Evolutionary conservation across 2,888 invertebrate species (phyloP), one percentile per base, ranked within the genome.

Genomic region (Polietes domitor): DNA sequence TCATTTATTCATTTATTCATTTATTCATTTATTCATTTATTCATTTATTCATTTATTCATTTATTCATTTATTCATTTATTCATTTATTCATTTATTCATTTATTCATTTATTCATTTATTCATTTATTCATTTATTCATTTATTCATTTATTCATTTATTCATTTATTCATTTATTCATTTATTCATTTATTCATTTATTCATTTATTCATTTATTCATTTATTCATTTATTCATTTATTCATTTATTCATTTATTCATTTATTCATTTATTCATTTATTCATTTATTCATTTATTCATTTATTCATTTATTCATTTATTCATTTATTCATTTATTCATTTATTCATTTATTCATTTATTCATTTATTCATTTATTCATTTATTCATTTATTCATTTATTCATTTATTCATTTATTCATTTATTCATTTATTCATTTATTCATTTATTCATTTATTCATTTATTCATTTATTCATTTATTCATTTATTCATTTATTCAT

Each of bases 281-380:
- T 32, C 7, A 32, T 32, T 32, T 7, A 32, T 32, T 32, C 7
- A 32, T 50, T 50, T 17, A 50, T 17, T 50, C 50, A 50, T 50
- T 50, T 17, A n/a, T 50, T 50, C 50, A 50, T 50, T 50, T 17
- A 17, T 50, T 50, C 50, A 50, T 50, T 50, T 17, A 50, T 50
- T 50, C n/a, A 50, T 50, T 50, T 17, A 50, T 17, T 50, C 19
- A 50, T 32, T 32, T 7, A 32, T 32, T 32, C 7, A 32, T 32
- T 32, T 7, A 32, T 32, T 32, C 7, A 32, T 32, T 50, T 7
- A 17, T 50, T 50, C 19, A 50, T 50, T 50, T 17, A 50, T 50
- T 50, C 50, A 50, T 50, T 50, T 17, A 50, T 17, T 50, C n/a
- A 50, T n/a, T n/a, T 50, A 50, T 50, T 50, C 50, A 50, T 50